These are phyloP conservation scores for Monopis laevigella DNA, from an alignment of 2,888 invertebrate genomes.

Conservation along the genomic window DNA sequence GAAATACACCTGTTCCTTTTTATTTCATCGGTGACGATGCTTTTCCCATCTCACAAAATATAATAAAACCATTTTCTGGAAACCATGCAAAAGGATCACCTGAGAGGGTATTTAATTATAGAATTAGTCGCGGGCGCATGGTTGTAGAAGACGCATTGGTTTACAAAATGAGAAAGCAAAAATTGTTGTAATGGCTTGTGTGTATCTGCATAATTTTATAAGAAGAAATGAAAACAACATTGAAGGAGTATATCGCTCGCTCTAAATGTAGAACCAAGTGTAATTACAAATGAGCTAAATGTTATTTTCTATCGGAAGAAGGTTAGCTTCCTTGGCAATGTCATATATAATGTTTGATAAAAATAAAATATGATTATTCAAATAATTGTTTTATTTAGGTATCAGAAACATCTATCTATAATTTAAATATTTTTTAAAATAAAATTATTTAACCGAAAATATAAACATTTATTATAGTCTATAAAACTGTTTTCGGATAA, in stretches of 20 bases:
- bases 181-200: slow-evolving; percentile 20
- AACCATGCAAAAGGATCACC: slow-evolving; percentile 20
- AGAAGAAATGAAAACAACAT: slow-evolving; percentile 20
- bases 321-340: slow-evolving; percentile 20
- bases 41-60: slow-evolving; percentile 20
- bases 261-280: slow-evolving; percentile 20
- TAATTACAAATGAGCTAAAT: slow-evolving; percentile 21
- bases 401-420: slow-evolving; percentile 17
- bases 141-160: slow-evolving; percentile 21
- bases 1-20: slow-evolving; percentile 22
- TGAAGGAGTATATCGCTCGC: slow-evolving; percentile 19
- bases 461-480: slow-evolving; percentile 10
- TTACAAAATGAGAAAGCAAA: slow-evolving; percentile 21
- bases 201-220: slow-evolving; percentile 21
- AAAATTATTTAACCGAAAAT: slow-evolving; percentile 6
- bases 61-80: slow-evolving; percentile 21
- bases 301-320: slow-evolving; percentile 21
- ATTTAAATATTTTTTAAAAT: slow-evolving; percentile 9
- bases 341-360: slow-evolving; percentile 16
- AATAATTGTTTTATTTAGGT: slow-evolving; percentile 20
- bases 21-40: slow-evolving; percentile 21
- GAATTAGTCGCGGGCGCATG: slow-evolving; percentile 21
- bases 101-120: slow-evolving; percentile 21
- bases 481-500: slow-evolving; percentile 19
- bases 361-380: slow-evolving; percentile 20